These are phyloP conservation scores for Amphimallon solstitiale DNA, from an alignment of 2,888 invertebrate genomes.

Conservation along the genomic window DNA sequence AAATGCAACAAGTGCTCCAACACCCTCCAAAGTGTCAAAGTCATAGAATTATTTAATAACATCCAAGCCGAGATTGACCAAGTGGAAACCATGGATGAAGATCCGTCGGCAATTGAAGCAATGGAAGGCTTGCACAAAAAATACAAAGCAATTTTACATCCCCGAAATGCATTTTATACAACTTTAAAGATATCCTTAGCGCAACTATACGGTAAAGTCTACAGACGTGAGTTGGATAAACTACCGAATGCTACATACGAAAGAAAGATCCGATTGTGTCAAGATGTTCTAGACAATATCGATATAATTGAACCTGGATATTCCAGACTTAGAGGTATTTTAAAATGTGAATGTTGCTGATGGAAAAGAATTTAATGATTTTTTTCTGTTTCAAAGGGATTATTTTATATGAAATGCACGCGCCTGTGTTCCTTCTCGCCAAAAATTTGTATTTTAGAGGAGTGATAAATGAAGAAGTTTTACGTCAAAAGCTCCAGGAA, in stretches of 20 bases:
- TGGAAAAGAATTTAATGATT: background rate
- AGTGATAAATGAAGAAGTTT: slow-evolving; percentile 68
- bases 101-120: slow-evolving; percentile 71
- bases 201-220: slow-evolving; percentile 81
- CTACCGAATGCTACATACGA: slow-evolving; percentile 78
- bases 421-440: slow-evolving; percentile 77
- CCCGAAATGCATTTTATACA: slow-evolving; percentile 77
- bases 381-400: slow-evolving; percentile 66
- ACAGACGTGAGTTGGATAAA: slow-evolving; percentile 76
- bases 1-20: slow-evolving; percentile 76
- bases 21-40: slow-evolving; percentile 69
- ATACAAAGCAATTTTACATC: slow-evolving; percentile 72
- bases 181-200: slow-evolving; percentile 75
- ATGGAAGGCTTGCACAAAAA: slow-evolving; percentile 66
- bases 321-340: slow-evolving; percentile 76
- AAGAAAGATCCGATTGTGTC: slow-evolving; percentile 79
- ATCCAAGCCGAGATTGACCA: slow-evolving; percentile 76
- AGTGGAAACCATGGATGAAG: slow-evolving; percentile 68
- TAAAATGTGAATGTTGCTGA: background rate
- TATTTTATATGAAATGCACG: slow-evolving; percentile 83
- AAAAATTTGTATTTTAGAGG: slow-evolving; percentile 72
- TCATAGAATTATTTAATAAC: slow-evolving; percentile 70
- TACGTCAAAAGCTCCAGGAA: slow-evolving; percentile 73
- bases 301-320: slow-evolving; percentile 81
- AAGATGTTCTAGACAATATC: slow-evolving; percentile 73